Evolutionary conservation across 2,113 vertebrate species (phyloP).

Genomic region (Clinocottus analis): DNA sequence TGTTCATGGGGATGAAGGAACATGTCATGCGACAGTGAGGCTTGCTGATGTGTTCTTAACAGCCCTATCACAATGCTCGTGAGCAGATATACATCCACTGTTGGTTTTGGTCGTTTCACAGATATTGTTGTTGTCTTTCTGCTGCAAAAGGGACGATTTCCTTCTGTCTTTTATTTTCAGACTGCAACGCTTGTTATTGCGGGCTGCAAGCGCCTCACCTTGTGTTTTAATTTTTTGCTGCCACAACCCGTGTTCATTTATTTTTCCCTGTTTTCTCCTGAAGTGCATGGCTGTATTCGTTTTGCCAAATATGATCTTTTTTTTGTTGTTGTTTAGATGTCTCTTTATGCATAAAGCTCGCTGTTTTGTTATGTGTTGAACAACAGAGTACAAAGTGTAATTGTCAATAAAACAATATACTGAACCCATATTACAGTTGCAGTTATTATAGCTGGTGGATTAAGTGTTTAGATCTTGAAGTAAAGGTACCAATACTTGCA

Average conservation of each 20-base stretch:
- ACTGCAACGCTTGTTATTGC: neutral
- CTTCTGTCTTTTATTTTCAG: neutral
- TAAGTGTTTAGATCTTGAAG: neutral
- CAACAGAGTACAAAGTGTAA: slow-evolving; percentile 26
- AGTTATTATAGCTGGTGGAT: neutral
- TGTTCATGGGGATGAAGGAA: neutral
- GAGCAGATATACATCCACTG: neutral
- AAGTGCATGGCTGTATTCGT: slow-evolving; percentile 15
- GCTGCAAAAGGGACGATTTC: neutral
- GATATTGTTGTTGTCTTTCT: neutral
- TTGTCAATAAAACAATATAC: slow-evolving; percentile 51
- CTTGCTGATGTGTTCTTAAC: neutral
- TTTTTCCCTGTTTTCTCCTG: neutral
- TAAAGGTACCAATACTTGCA: neutral
- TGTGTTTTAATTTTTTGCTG: neutral
- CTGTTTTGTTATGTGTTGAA: slow-evolving; percentile 23
- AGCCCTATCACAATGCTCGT: neutral
- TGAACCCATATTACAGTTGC: neutral
- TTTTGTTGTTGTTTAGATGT: slow-evolving; percentile 7
- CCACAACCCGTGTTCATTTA: neutral
- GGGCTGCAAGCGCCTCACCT: slow-evolving; percentile 10
- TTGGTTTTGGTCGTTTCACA: neutral
- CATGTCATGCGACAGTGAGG: neutral
- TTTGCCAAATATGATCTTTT: slow-evolving; percentile 50
- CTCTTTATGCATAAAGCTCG: slow-evolving; percentile 24